Evolutionary conservation across 2,888 invertebrate genomes (phyloP).

Genomic region (Oscheius sp.): DNA sequence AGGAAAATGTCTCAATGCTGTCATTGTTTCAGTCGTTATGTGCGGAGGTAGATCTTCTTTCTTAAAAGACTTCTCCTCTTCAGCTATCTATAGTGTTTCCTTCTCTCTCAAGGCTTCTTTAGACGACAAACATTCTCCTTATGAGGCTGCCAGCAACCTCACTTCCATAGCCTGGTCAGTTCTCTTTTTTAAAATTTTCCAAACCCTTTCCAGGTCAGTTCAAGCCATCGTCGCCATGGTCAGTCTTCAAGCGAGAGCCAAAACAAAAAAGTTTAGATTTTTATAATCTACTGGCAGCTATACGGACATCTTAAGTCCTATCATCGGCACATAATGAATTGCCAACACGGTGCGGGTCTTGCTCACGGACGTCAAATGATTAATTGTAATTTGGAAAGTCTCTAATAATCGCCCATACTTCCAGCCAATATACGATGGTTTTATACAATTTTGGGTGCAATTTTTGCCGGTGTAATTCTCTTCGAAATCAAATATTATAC

Average conservation of each 20-base stretch:
- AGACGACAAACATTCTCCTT: conserved; percentile 35
- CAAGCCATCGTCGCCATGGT: conserved; percentile 43
- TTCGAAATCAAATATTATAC: conserved; percentile 43
- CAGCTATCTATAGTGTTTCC: conserved; percentile 39
- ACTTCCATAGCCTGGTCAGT: conserved; percentile 47
- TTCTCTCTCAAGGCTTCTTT: conserved; percentile 44
- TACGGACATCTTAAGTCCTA: conserved; percentile 45
- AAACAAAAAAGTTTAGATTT: conserved; percentile 7
- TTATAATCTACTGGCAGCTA: conserved; percentile 48
- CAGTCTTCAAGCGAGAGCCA: background rate
- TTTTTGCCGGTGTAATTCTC: conserved; percentile 31
- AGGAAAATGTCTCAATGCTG: conserved; percentile 23
- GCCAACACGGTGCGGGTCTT: conserved; percentile 28
- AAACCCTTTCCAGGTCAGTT: no score
- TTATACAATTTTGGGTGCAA: conserved; percentile 31
- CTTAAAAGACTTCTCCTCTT: background rate
- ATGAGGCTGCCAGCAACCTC: conserved; percentile 43
- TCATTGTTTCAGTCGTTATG: background rate
- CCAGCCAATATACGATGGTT: conserved; percentile 39
- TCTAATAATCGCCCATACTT: background rate
- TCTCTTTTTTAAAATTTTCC: no score
- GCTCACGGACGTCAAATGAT: conserved; percentile 27
- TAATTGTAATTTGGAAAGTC: conserved; percentile 13
- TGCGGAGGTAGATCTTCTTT: conserved; percentile 5
- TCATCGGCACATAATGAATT: conserved; percentile 25